These are phyloP conservation scores for Blastobasis lacticolella DNA, from an alignment of 2,888 invertebrate species.

Conservation along the genomic window DNA sequence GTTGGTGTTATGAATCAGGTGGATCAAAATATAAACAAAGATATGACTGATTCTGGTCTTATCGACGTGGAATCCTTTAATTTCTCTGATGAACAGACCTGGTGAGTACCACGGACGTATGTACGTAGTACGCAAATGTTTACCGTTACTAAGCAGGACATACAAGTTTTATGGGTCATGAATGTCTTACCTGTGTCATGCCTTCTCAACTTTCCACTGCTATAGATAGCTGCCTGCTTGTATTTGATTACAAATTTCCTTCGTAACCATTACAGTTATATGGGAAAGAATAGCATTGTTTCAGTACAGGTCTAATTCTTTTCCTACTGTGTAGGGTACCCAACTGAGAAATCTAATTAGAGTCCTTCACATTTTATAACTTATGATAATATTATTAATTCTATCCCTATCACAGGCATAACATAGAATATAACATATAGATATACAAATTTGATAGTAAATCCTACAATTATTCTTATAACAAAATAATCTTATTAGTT, in stretches of 20 bases:
- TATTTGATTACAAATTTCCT: constrained; percentile 16
- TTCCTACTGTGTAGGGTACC: no score
- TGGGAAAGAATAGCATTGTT: no score
- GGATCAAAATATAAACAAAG: constrained; percentile 74
- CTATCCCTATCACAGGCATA: no score
- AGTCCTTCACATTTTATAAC: no score
- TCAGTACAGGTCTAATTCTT: no score
- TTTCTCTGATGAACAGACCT: constrained; percentile 74
- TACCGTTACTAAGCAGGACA: constrained; percentile 11
- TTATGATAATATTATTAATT: no score
- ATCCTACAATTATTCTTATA: no score
- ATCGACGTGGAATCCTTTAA: constrained; percentile 74
- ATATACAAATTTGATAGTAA: no score
- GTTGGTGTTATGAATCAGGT: constrained; percentile 61
- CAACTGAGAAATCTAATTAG: no score
- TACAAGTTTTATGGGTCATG: constrained; percentile 15
- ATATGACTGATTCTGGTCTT: constrained; percentile 70
- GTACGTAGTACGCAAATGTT: not conserved
- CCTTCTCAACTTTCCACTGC: constrained; percentile 30
- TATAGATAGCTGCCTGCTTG: constrained; percentile 14
- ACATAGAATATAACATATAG: no score
- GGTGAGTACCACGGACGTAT: constrained; percentile 50
- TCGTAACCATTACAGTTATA: constrained; percentile 6
- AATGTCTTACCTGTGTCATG: constrained; percentile 19
- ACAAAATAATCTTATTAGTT: no score